phyloP scores from a whole-genome alignment of 30 jellyfish, hydroid and myxozoan genomes.

The Aurelia aurita complex sp. Pacific region DNA sequence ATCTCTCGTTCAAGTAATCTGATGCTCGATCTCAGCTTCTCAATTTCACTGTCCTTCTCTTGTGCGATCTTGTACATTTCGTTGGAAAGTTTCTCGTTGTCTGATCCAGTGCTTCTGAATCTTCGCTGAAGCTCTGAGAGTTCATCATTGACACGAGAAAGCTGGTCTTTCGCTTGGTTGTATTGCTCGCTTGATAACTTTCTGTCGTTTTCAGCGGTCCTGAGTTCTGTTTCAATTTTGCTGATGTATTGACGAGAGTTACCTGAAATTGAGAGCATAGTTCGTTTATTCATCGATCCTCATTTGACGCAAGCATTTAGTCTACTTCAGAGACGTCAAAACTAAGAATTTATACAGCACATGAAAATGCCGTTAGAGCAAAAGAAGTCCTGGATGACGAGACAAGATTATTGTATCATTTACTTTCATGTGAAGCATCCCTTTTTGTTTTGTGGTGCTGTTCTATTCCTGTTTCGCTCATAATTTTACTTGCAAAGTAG shows the following conservation, averaged over 20 bases:
- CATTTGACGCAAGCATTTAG: too few relatives aligned
- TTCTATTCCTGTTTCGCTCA: too few relatives aligned
- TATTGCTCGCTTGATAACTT: slow-evolving; percentile 72
- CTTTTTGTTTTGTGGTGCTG: too few relatives aligned
- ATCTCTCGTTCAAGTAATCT: slow-evolving; percentile 86
- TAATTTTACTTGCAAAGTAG: too few relatives aligned
- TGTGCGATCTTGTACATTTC: slow-evolving; percentile 84
- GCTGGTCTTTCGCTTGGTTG: slow-evolving; percentile 81
- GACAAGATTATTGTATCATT: too few relatives aligned
- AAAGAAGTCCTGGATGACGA: too few relatives aligned
- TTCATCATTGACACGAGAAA: slow-evolving; percentile 64
- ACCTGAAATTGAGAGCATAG: slow-evolving; percentile 2
- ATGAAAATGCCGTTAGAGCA: too few relatives aligned
- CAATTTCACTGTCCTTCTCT: slow-evolving; percentile 94
- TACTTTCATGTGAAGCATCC: too few relatives aligned
- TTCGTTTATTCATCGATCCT: too few relatives aligned
- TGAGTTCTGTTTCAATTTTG: slow-evolving; percentile 74
- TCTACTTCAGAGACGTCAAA: too few relatives aligned
- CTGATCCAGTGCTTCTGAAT: slow-evolving; percentile 80
- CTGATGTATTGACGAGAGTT: slow-evolving; percentile 36
- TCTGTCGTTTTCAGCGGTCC: slow-evolving; percentile 70
- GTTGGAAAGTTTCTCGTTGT: slow-evolving; percentile 73
- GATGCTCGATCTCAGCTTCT: slow-evolving; percentile 71
- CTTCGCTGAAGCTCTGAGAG: slow-evolving; percentile 71
- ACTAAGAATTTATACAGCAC: too few relatives aligned